Base-by-base conservation (phyloP, 2,797 vertebrate species). In the Hoplostethus atlanticus region DNA sequence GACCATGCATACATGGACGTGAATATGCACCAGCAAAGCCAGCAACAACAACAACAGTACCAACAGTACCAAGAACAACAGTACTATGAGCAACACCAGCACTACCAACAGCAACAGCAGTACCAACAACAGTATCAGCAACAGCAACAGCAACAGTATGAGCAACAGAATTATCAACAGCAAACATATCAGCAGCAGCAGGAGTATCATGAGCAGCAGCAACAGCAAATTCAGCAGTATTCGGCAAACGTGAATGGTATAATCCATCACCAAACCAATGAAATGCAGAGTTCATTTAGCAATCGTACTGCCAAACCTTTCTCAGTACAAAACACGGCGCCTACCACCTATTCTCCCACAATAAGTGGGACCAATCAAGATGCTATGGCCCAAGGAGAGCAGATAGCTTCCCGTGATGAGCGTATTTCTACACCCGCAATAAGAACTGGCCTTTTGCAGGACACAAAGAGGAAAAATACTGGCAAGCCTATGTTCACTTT, bases 401-500 rank as follows among this genome's bases (percentile, higher is more conserved):
- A 95, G 77, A 97, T 99, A 67, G 97, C 98, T 0, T 98, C 98
- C 61, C 94, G 98, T 25, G 98, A 99, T 60, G 98, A 99, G 76
- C 95, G 98, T 70, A 99, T 99, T 77, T 93, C 97, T 0, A 97
- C 98, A 67, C 98, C 98, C 13, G 98, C 98, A 15, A 97, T 95
- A 72, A 96, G 92, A 84, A 97, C 97, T 0, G 97, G 98, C 0
- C 92, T 99, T 63, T 80, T 99, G 80, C 93, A 95, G 80, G 98
- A 99, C 70, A 93, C 96, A 65, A 96, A 90, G 71, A 95, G 86
- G 81, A 95, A 92, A 74, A 95, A 87, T 87, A 89, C 93, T 5
- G 85, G 91, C 16, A 98, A 98, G 80, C 97, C 97, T 4, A 99
- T 99, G 98, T 99, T 99, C 89, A 97, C 95, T 5, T 99, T 99